phyloP scores from a whole-genome alignment of 2,888 invertebrate genomes.

The Sylvicola fuscatus region DNA sequence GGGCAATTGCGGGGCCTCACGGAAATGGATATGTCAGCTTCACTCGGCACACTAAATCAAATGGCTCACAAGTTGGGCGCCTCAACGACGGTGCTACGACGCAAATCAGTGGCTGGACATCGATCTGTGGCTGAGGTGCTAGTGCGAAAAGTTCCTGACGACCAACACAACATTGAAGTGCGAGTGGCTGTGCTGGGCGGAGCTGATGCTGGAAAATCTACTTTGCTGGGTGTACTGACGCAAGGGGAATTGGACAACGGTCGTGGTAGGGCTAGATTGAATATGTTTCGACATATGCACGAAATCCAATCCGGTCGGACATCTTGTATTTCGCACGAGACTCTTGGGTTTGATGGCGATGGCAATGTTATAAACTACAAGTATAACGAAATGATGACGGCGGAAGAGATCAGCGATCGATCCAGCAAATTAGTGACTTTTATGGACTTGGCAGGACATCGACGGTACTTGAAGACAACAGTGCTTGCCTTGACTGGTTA shows the following conservation, averaged over 20 bases:
- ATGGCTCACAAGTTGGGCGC: slow-evolving; percentile 85
- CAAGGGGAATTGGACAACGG: slow-evolving; percentile 95
- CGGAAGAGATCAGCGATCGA: slow-evolving; percentile 82
- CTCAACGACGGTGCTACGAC: slow-evolving; percentile 50
- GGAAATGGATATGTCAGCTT: slow-evolving; percentile 65
- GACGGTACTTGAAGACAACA: slow-evolving; percentile 89
- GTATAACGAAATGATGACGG: slow-evolving; percentile 71
- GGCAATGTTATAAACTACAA: slow-evolving; percentile 78
- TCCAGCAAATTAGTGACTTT: slow-evolving; percentile 88
- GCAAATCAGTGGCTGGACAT: slow-evolving; percentile 31
- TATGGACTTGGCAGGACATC: slow-evolving; percentile 89
- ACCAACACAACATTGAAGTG: slow-evolving; percentile 74
- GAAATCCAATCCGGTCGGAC: slow-evolving; percentile 89
- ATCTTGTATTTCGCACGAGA: slow-evolving; percentile 89
- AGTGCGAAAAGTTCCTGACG: slow-evolving; percentile 72
- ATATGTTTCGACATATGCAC: slow-evolving; percentile 88
- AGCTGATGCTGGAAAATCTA: slow-evolving; percentile 94
- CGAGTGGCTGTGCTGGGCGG: slow-evolving; percentile 86
- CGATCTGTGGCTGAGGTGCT: slow-evolving; percentile 70
- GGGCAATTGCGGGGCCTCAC: slow-evolving; percentile 72
- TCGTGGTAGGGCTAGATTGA: slow-evolving; percentile 78
- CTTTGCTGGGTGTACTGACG: slow-evolving; percentile 84
- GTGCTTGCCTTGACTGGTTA: slow-evolving; percentile 86
- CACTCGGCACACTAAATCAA: slow-evolving; percentile 59
- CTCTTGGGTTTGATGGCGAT: slow-evolving; percentile 81